These are phyloP conservation scores for Aporophyla lueneburgensis DNA, from an alignment of 2,888 invertebrate genomes.

Conservation along the genomic window DNA sequence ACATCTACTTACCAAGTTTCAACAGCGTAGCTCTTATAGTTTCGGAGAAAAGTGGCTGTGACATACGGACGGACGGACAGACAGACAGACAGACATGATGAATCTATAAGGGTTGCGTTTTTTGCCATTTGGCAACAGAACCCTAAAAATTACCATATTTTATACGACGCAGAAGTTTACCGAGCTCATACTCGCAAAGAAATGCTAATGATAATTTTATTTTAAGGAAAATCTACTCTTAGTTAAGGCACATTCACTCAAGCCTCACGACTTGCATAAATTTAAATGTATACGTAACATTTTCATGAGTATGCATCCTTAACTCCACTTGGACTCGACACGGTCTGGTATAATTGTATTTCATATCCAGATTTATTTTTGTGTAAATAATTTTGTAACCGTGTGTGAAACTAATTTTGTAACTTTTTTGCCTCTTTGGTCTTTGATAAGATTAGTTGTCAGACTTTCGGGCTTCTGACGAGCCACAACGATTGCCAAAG, in stretches of 20 bases:
- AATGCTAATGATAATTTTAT: not conserved
- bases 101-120: too few relatives aligned
- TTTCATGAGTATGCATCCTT: constrained; percentile 3
- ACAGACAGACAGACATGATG: too few relatives aligned
- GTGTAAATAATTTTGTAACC: not conserved
- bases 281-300: constrained; percentile 8
- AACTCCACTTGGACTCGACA: not conserved
- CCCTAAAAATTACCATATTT: not conserved
- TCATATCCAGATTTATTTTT: not conserved
- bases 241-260: not conserved
- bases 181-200: not conserved
- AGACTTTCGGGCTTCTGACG: too few relatives aligned
- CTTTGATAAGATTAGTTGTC: too few relatives aligned
- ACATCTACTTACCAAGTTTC: too few relatives aligned
- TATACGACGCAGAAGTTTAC: not conserved
- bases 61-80: too few relatives aligned
- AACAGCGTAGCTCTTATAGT: too few relatives aligned
- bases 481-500: too few relatives aligned
- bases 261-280: not conserved
- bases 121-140: too few relatives aligned
- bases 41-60: too few relatives aligned
- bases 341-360: not conserved
- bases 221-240: not conserved
- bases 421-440: too few relatives aligned
- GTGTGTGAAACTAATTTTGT: not conserved